phyloP scores from a whole-genome alignment of 2,888 invertebrate genomes.

The Platycheirus rosarum region DNA sequence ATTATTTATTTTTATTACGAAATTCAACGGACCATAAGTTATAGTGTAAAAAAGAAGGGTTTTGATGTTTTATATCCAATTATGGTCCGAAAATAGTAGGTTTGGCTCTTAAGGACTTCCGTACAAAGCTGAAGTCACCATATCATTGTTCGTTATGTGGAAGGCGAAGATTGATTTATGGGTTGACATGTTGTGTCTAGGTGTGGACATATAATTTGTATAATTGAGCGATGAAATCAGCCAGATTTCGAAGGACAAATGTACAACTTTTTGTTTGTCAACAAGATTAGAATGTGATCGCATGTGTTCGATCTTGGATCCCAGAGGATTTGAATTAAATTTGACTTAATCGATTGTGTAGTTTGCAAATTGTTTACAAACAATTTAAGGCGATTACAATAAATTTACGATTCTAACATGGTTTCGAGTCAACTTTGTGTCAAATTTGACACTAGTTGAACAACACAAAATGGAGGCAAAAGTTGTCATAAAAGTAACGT shows the following conservation, averaged over 20 bases:
- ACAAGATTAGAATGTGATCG: background rate
- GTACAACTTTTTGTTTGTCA: conserved; percentile 15
- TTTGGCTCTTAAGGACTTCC: conserved; percentile 61
- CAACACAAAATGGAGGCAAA: too few species aligned
- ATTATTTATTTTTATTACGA: conserved; percentile 42
- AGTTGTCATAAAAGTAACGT: too few species aligned
- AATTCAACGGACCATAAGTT: conserved; percentile 27
- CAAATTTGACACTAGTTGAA: background rate
- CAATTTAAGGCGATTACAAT: background rate
- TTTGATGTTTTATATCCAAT: conserved; percentile 54
- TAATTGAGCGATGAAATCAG: conserved; percentile 34
- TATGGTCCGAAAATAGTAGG: conserved; percentile 43
- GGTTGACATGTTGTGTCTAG: conserved; percentile 12
- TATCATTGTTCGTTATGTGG: background rate
- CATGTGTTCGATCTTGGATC: background rate
- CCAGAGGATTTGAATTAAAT: background rate
- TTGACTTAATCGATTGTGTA: background rate
- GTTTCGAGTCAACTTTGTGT: background rate
- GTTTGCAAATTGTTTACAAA: too few species aligned
- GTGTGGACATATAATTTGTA: conserved; percentile 19
- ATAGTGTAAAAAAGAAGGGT: conserved; percentile 48
- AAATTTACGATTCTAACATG: background rate
- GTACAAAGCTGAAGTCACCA: conserved; percentile 4
- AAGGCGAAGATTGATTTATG: conserved; percentile 26
- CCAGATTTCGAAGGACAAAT: conserved; percentile 20